Base-by-base conservation (phyloP, 1,140 invertebrate species). In the Papilio polytes region DNA sequence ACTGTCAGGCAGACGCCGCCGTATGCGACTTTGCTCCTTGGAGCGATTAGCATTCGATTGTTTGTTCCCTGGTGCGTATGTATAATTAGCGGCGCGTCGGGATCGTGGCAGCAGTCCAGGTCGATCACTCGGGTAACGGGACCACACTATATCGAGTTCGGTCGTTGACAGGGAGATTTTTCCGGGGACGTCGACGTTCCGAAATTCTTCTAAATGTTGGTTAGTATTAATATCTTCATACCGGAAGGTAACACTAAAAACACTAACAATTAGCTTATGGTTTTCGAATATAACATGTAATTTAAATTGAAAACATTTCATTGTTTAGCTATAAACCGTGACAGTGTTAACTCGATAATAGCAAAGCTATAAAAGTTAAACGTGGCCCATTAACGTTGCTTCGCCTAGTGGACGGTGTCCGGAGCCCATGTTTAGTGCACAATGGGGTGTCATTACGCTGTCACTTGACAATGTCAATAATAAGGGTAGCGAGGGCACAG, bases 121-220 rank as follows among this genome's bases (percentile, higher is more conserved):
- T 92, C 90, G 93, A 93, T 93, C 93, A 93, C 88, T 94, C 92
- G 92, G 91, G 86, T 93, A 94, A 92, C 91, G 92, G 91, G 90
- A 86, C 83, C 87, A 83, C 82, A 87, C 89, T 92, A 87, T 91
- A 92, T 91, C 87, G 86, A 88, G 86, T 90, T 83, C 86, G 92
- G 91, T 94, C 93, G 89, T 94, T 93, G 92, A 92, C 93, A 93
- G 90, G 84, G 80, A 83, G 81, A 88, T 89, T 90, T 92, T 92
- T 90, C 86, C 89, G 90, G 89, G 91, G 90, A 87, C 85, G 84
- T 81, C 84, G 85, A 82, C 86, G 83, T 86, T 86, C 82, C 82
- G 86, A 88, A 89, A 90, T 87, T 85, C 84, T 83, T 80, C 80
- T 80, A 41, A 80, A 46, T 73, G 80, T 81, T 77, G 36, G 53